phyloP scores from a whole-genome alignment of 2,797 vertebrate species.

The Phalanger gymnotis region DNA sequence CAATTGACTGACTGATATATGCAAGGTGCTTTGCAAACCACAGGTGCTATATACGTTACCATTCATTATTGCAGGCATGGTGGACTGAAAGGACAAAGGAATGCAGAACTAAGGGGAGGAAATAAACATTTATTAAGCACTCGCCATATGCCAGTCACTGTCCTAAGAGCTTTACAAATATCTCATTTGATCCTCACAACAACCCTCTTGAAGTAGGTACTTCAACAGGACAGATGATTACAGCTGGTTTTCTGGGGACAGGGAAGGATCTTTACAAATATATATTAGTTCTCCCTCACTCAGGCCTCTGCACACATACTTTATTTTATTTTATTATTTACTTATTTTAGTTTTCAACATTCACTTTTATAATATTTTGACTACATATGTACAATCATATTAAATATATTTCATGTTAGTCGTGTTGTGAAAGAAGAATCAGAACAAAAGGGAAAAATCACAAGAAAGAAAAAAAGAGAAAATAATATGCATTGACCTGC shows the following conservation, averaged over 20 bases:
- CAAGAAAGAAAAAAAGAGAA: too few species aligned
- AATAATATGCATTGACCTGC: too few species aligned
- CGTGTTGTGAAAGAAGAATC: too few species aligned
- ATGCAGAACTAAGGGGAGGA: neutral
- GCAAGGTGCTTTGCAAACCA: too few species aligned
- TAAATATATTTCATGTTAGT: too few species aligned
- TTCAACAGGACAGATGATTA: neutral
- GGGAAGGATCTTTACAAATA: neutral
- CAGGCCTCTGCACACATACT: neutral
- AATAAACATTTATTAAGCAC: neutral
- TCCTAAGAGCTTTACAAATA: neutral
- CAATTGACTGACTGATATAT: too few species aligned
- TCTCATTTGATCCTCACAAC: neutral
- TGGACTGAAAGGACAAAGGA: neutral
- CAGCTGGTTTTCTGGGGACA: neutral
- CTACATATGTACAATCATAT: too few species aligned
- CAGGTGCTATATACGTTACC: neutral
- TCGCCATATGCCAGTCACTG: neutral
- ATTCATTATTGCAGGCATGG: neutral
- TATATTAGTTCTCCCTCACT: neutral
- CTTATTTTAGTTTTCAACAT: too few species aligned
- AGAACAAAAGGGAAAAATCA: too few species aligned
- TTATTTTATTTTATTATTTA: neutral
- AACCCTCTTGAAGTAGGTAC: neutral
- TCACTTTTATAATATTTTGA: too few species aligned